Conservation (phyloP, 2,888 invertebrate species). For the Saturnia pavonia region DNA sequence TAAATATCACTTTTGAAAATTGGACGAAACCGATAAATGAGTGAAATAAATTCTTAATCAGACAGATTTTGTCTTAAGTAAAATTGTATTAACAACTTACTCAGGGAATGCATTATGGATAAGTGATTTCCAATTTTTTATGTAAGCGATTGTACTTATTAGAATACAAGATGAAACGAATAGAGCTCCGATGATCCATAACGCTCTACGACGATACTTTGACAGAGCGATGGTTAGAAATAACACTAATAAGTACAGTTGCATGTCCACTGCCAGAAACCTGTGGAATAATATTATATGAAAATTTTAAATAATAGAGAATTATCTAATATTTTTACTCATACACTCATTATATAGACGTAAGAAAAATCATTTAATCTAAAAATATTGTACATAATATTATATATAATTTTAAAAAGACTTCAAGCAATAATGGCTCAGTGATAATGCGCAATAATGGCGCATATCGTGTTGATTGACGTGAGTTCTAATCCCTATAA, state of each 20-base stretch:
- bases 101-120: slow-evolving; percentile 26
- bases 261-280: slow-evolving; percentile 30
- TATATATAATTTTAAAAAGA: no score
- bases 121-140: slow-evolving; percentile 25
- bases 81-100: slow-evolving; percentile 23
- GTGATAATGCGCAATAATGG: no score
- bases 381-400: no score
- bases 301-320: no score
- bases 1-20: not conserved
- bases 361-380: no score
- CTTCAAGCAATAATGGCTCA: no score
- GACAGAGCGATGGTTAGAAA: slow-evolving; percentile 23
- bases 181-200: slow-evolving; percentile 16
- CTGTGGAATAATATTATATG: slow-evolving; percentile 14
- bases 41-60: not conserved
- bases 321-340: no score
- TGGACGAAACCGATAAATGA: not conserved
- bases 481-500: no score
- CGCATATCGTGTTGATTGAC: no score
- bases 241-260: slow-evolving; percentile 25
- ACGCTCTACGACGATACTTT: slow-evolving; percentile 13
- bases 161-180: slow-evolving; percentile 21
- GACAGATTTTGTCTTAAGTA: no score
- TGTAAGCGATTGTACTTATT: slow-evolving; percentile 23
- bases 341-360: no score